Evolutionary conservation across 2,113 vertebrate species (phyloP).

Genomic region (Piprites chloris): DNA sequence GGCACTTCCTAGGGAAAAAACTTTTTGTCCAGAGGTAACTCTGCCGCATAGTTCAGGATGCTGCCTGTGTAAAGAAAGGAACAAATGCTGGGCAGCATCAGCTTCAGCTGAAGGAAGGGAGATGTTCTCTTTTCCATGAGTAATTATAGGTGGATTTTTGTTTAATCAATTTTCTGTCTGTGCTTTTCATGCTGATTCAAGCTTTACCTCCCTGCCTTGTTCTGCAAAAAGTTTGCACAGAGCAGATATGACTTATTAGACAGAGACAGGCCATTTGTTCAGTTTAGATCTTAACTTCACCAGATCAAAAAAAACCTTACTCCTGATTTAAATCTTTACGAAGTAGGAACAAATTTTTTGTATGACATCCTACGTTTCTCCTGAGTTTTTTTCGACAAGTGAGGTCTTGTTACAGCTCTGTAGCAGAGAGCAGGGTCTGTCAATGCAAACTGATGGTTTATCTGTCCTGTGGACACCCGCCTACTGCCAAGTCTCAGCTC

Average conservation of each 20-base stretch:
- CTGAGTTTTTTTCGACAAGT: neutral
- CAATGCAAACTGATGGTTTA: neutral
- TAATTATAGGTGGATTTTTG: neutral
- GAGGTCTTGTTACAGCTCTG: neutral
- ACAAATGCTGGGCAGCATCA: neutral
- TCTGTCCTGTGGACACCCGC: neutral
- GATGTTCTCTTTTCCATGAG: neutral
- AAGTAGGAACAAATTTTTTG: neutral
- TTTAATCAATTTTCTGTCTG: neutral
- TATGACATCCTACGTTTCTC: neutral
- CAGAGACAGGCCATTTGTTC: neutral
- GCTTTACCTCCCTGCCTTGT: neutral
- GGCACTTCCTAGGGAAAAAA: neutral
- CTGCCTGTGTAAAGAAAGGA: neutral
- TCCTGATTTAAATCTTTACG: neutral
- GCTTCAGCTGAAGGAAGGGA: neutral
- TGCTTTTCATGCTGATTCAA: neutral
- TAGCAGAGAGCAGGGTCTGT: neutral
- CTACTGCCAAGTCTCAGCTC: slow-evolving; percentile 27
- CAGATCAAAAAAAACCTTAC: neutral
- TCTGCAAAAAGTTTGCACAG: neutral
- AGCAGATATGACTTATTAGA: neutral
- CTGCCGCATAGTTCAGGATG: neutral
- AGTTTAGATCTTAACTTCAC: neutral
- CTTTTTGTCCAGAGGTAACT: neutral